Base-by-base conservation (phyloP, 64 coral and sea anemone genomes). In the Actinia equina region DNA sequence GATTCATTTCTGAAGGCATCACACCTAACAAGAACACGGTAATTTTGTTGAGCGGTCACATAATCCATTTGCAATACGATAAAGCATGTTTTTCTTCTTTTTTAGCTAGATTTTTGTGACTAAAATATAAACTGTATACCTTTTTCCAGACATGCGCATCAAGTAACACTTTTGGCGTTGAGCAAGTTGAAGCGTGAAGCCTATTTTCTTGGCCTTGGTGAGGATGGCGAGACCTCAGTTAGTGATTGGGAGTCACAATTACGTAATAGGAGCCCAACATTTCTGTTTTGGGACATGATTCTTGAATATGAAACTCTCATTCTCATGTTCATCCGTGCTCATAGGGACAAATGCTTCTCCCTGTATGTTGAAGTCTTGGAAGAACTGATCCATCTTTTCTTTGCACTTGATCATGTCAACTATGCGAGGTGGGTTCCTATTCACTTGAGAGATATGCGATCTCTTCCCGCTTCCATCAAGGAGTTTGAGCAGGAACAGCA, bases 361-460 rank as follows among this genome's bases (percentile, higher is more conserved):
- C 10, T 91, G 55, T 91, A 70, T 60, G 52, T 86, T 9, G 69
- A 91, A 45, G 89, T 78, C 5, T 9, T 86, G 1, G 37, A 87
- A 43, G 6, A 71, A 20, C 51, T 92, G 2, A 45, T 83, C 0
- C 90, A 59, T 12, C 30, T 87, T 52, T 85, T 88, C 77, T 93
- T 89, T n/a, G 69, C 83, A 43, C 83, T 93, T 3, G 87, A 93
- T 51, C 86, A 93, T 23, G 37, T 85, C 25, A 93, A 89, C 80
- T 92, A 92, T 60, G 85, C 91, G 9, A 59, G 62, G 17, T 92
- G 89, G 84, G 25, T 56, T 20, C 77, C 91, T 59, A 60, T 92
- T 12, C 85, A 92, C 53, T 58, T 92, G 44, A 44, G 91, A 22
- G 91, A 92, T 56, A 88, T 87, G 86, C 88, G 84, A 44, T 84